Percentiles rank a stretch among this genome's conserved stretches.
These are phyloP conservation scores for Dendrophyllia cribrosa DNA, from an alignment of 64 coral and sea anemone genomes.

Conservation along the genomic window DNA sequence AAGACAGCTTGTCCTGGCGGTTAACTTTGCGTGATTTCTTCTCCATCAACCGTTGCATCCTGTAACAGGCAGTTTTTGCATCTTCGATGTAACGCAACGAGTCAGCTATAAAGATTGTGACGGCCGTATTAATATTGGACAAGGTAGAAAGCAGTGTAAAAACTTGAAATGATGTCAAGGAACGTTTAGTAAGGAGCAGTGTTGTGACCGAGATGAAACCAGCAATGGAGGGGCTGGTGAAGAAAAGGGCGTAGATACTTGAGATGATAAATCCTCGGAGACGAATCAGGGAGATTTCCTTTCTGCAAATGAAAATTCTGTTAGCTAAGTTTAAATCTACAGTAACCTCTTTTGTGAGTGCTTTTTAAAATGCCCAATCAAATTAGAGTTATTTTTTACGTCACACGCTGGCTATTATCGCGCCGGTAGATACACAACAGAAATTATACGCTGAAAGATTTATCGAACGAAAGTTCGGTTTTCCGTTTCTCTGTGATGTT, in stretches of 20 bases:
- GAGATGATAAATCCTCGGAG: constrained; percentile 38
- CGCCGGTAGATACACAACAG: too few species aligned
- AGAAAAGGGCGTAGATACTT: constrained; percentile 8
- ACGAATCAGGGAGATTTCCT: constrained; percentile 43
- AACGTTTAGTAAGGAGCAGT: constrained; percentile 38
- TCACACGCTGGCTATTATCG: too few species aligned
- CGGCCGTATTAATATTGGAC: background rate
- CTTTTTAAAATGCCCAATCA: too few species aligned
- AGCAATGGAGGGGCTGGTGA: constrained; percentile 3
- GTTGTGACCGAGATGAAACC: constrained; percentile 36
- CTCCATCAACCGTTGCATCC: background rate
- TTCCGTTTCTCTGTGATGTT: too few species aligned
- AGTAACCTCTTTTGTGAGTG: too few species aligned
- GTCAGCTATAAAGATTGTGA: background rate
- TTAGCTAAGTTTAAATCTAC: too few species aligned
- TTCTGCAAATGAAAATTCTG: background rate
- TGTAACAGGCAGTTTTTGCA: background rate
- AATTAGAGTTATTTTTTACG: too few species aligned
- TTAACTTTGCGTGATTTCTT: background rate
- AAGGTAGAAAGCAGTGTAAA: constrained; percentile 58
- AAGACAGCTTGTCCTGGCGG: background rate
- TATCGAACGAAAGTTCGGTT: too few species aligned
- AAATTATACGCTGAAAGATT: too few species aligned
- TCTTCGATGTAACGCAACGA: background rate
- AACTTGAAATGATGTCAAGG: constrained; percentile 29